Conservation (phyloP, 2,888 invertebrate genomes). For the Epiblema foenella region DNA sequence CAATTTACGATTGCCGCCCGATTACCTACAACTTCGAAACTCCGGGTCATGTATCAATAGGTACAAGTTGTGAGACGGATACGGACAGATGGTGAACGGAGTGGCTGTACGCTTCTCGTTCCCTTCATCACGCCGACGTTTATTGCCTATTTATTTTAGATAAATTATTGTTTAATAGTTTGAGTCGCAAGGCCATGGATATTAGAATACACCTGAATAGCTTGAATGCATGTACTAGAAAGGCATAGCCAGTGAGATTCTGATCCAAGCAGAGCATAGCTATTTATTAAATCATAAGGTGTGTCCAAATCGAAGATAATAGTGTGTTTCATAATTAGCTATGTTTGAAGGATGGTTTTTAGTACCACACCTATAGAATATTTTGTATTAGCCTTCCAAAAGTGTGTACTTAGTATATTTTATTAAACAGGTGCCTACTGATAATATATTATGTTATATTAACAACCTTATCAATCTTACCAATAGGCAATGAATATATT, state of each 20-base stretch:
- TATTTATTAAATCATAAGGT: too few relatives aligned
- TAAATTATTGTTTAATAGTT: constrained; percentile 31
- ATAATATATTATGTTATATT: too few relatives aligned
- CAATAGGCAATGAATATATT: neutral
- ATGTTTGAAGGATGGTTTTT: too few relatives aligned
- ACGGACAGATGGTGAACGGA: neutral
- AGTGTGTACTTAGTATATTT: neutral
- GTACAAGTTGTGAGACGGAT: neutral
- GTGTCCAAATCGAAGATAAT: too few relatives aligned
- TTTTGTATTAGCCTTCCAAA: too few relatives aligned
- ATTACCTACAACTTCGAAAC: neutral
- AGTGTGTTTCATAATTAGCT: too few relatives aligned
- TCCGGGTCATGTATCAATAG: neutral
- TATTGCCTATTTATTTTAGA: constrained; percentile 38
- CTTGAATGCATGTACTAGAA: neutral
- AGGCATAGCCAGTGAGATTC: neutral
- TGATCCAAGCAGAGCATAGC: too few relatives aligned
- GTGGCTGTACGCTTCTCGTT: constrained; percentile 61
- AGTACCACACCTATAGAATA: too few relatives aligned
- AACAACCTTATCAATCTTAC: too few relatives aligned
- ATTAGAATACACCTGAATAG: constrained; percentile 1
- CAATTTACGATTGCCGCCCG: neutral
- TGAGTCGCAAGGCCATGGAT: neutral
- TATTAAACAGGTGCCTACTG: neutral
- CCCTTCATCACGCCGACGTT: constrained; percentile 49